Conservation (phyloP, 2,888 invertebrate genomes). For the Cataglyphis rosenhaueri region DNA sequence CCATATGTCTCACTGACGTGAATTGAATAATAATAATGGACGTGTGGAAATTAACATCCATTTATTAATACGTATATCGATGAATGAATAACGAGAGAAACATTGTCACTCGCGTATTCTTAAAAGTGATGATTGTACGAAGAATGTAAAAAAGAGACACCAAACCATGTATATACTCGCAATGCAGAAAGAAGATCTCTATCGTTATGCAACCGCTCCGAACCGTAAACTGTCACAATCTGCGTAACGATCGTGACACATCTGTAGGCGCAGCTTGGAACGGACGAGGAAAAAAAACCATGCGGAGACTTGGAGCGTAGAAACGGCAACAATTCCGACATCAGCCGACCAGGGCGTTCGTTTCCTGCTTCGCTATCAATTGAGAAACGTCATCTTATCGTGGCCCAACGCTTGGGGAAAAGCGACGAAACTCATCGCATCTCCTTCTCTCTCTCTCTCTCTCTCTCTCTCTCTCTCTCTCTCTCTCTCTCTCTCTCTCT, state of each 20-base stretch:
- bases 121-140: background rate
- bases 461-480: background rate
- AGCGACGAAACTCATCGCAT: background rate
- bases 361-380: background rate
- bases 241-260: constrained; percentile 49
- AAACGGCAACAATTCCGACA: background rate
- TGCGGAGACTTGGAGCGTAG: background rate
- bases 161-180: background rate
- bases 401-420: background rate
- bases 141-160: background rate
- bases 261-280: constrained; percentile 38
- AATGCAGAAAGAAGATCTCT: background rate
- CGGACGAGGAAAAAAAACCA: background rate
- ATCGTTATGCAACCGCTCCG: constrained; percentile 20
- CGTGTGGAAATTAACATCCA: background rate
- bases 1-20: background rate
- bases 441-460: background rate
- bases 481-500: background rate
- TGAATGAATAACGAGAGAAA: background rate
- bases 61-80: background rate
- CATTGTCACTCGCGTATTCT: background rate
- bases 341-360: background rate
- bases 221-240: constrained; percentile 20
- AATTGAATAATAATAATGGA: background rate
- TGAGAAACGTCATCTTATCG: constrained; percentile 26